Evolutionary conservation across 2,797 vertebrate species (phyloP).

Genomic region (Mus spretus): DNA sequence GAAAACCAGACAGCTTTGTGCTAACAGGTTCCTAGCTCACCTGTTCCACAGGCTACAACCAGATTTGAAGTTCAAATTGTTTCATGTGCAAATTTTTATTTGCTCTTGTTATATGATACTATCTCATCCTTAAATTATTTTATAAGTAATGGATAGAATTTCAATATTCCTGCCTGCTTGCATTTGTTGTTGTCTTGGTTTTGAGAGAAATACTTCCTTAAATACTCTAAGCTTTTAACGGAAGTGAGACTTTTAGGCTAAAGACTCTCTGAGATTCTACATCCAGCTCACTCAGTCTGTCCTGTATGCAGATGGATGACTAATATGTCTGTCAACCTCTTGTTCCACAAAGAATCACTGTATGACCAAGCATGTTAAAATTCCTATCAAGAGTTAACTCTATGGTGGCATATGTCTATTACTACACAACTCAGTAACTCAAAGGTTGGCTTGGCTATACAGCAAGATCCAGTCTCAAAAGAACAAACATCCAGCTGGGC

Average conservation of each 20-base stretch:
- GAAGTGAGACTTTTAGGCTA: neutral
- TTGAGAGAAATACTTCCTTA: constrained; percentile 19
- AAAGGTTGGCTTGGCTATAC: neutral
- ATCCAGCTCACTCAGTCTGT: neutral
- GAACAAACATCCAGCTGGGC: neutral
- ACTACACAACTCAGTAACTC: neutral
- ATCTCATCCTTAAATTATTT: constrained; percentile 33
- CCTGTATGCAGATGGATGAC: neutral
- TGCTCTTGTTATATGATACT: neutral
- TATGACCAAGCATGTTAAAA: neutral
- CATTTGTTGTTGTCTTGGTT: neutral
- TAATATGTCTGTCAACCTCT: neutral
- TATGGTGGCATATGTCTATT: neutral
- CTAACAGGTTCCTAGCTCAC: constrained; percentile 9
- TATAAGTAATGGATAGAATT: neutral
- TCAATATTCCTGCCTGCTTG: neutral
- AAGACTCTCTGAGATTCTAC: neutral
- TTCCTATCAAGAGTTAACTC: neutral
- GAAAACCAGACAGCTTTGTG: neutral
- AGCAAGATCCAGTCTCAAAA: neutral
- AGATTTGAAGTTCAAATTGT: constrained; percentile 56
- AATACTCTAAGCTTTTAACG: neutral
- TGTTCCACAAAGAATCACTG: neutral
- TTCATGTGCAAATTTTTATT: constrained; percentile 61
- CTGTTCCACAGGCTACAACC: constrained; percentile 7